These are phyloP conservation scores for Endomychus coccineus DNA, from an alignment of 2,888 invertebrate species.

Conservation along the genomic window DNA sequence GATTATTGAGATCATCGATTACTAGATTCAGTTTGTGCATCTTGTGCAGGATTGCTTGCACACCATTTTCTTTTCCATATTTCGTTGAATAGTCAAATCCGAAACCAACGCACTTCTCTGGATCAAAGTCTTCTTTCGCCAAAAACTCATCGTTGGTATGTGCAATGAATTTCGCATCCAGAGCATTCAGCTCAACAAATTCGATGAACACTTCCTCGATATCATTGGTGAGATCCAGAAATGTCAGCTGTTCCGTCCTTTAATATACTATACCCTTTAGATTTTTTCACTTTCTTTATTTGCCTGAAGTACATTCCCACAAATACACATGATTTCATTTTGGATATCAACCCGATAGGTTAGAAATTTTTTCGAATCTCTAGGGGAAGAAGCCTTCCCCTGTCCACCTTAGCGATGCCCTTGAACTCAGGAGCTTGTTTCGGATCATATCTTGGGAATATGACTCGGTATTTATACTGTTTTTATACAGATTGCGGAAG, in stretches of 20 bases:
- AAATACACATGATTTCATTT: slow-evolving; percentile 32
- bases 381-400: too few species aligned
- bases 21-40: slow-evolving; percentile 29
- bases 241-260: slow-evolving; percentile 28
- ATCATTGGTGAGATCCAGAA: slow-evolving; percentile 19
- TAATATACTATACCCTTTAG: slow-evolving; percentile 23
- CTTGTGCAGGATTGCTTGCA: slow-evolving; percentile 27
- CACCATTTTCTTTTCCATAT: slow-evolving; percentile 27
- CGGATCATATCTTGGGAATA: too few species aligned
- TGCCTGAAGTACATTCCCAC: slow-evolving; percentile 25
- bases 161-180: slow-evolving; percentile 26
- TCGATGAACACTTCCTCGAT: slow-evolving; percentile 29
- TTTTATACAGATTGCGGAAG: too few species aligned
- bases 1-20: slow-evolving; percentile 24
- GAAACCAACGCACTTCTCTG: slow-evolving; percentile 24
- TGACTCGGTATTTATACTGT: too few species aligned
- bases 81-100: slow-evolving; percentile 30
- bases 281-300: slow-evolving; percentile 22
- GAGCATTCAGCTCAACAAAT: slow-evolving; percentile 23
- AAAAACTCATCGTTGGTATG: slow-evolving; percentile 24
- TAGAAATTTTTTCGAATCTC: too few species aligned
- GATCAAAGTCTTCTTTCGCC: slow-evolving; percentile 18
- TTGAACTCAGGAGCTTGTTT: too few species aligned
- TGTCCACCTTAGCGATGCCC: too few species aligned
- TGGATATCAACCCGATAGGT: slow-evolving; percentile 30